Conservation (phyloP, 2,888 invertebrate species). For the Lithosia quadra region DNA sequence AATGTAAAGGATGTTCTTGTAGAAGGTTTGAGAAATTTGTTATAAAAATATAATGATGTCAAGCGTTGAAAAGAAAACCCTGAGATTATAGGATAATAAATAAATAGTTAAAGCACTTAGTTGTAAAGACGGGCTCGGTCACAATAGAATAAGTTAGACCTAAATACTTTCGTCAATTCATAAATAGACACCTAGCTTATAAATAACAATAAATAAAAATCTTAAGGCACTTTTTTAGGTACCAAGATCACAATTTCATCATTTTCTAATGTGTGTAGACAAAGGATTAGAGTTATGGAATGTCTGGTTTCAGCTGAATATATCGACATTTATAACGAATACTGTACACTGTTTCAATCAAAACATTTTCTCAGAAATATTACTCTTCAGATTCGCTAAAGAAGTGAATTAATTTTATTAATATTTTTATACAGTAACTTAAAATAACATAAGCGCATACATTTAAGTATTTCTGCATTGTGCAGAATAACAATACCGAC, state of each 20-base stretch:
- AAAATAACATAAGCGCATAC: constrained; percentile 85
- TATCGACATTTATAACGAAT: constrained; percentile 48
- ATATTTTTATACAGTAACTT: constrained; percentile 78
- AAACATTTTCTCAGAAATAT: constrained; percentile 63
- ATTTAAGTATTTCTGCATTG: constrained; percentile 86
- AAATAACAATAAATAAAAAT: constrained; percentile 86
- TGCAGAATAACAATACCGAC: constrained; percentile 87
- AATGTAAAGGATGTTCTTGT: constrained; percentile 40
- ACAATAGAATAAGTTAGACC: constrained; percentile 70
- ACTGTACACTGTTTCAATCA: constrained; percentile 56
- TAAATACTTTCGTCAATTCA: constrained; percentile 78
- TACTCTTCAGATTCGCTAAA: constrained; percentile 72
- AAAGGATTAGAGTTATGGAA: constrained; percentile 78
- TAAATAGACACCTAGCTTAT: constrained; percentile 82
- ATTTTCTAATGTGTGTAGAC: constrained; percentile 68
- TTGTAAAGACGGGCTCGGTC: constrained; percentile 63
- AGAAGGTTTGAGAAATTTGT: constrained; percentile 40
- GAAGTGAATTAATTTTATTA: constrained; percentile 64
- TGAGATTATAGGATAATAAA: constrained; percentile 57
- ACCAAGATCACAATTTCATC: constrained; percentile 85
- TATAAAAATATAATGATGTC: constrained; percentile 41
- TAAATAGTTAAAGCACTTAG: constrained; percentile 70
- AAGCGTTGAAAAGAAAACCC: constrained; percentile 55
- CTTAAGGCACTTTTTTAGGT: constrained; percentile 85
- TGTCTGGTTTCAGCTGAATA: constrained; percentile 72